Base-by-base conservation (phyloP, 2,888 invertebrate genomes). In the Aspidiotus destructor region DNA sequence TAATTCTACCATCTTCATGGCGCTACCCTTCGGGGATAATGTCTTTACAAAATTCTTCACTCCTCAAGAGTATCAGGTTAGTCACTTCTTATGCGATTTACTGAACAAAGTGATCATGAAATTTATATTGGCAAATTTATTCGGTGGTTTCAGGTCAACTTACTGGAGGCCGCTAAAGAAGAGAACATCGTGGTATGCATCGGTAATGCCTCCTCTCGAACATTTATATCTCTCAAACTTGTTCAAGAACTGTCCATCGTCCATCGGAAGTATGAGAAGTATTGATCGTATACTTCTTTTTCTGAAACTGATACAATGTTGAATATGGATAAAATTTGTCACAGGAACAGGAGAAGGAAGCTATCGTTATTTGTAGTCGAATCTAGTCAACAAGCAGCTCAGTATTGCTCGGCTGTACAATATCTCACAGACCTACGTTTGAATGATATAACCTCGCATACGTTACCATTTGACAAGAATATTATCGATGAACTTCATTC, bases 221-320 rank as follows among this genome's bases (percentile, higher is more conserved):
- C 88, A 10, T 97, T 96, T 77, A 86, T 96, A 71, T 86, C 90
- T 0, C 85, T 92, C 0, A 87, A 95, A 77, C 79, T 96, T 52
- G 82, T 96, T 57, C 90, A 92, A 76, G 92, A 93, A 76, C 81
- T 86, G 73, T 86, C 88, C 0, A 82, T 84, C 74, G 81, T 83
- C 73, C 83, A 89, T 71, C 79, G 89, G 58, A 82, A 82, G 80
- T 83, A 75, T 48, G 48, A 13, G 48, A 48, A 28, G 28, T 28
- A 28, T 28, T 48, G n/a, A 48, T 48, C 48, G n/a, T 48, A 11
- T 13, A 13, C n/a, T 13, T 11, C 11, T 48, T 3, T 48, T 13
- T 1, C 6, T 48, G 3, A 6, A 48, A 13, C 48, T 6, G 48
- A n/a, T 11, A 3, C n/a, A 13, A 48, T 13, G 2, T n/a, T 48